phyloP scores from a whole-genome alignment of 2,113 vertebrate species.

The Chunga burmeisteri region DNA sequence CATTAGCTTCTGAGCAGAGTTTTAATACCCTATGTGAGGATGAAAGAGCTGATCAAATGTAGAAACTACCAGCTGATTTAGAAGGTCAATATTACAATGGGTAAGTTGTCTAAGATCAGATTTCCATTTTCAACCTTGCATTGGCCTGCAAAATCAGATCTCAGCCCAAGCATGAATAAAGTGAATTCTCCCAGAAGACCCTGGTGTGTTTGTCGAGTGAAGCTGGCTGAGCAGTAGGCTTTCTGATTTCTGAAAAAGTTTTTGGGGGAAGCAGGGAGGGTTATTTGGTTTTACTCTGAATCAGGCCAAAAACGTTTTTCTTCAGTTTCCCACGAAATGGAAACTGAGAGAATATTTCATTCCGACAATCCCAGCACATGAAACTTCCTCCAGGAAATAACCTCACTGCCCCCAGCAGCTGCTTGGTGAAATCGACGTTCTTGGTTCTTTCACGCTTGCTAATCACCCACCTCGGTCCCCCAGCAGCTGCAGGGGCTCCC shows the following conservation, averaged over 20 bases:
- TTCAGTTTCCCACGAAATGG: background rate
- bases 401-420: background rate
- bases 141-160: background rate
- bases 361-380: background rate
- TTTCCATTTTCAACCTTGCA: background rate
- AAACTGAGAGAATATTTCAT: background rate
- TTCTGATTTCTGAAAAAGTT: background rate
- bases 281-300: background rate
- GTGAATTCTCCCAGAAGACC: background rate
- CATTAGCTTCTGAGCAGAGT: background rate
- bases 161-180: background rate
- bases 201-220: background rate
- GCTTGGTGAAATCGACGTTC: background rate
- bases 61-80: background rate
- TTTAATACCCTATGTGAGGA: background rate
- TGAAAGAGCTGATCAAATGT: background rate
- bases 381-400: slow-evolving; percentile 46
- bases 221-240: background rate
- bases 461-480: background rate
- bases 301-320: background rate
- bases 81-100: background rate
- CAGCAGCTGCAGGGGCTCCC: background rate
- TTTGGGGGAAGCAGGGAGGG: background rate
- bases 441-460: background rate
- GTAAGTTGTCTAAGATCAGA: background rate